Evolutionary conservation across 2,888 invertebrate species (phyloP), one percentile per base, ranked within the genome.

Genomic region (Drosophila conformis): DNA sequence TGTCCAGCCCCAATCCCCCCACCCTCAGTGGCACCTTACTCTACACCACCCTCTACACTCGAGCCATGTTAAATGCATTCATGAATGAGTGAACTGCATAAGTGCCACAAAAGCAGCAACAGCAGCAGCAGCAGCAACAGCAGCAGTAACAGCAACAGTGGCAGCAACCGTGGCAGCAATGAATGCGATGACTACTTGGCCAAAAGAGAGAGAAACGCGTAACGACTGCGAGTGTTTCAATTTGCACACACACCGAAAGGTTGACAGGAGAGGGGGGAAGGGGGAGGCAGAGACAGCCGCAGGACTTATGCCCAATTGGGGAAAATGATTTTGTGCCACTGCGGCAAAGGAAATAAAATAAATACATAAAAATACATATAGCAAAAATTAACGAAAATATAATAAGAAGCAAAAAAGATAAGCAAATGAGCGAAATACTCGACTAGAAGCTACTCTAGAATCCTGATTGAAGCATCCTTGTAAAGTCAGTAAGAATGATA

Each of bases 271-370:
- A 1, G 2, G n/a, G 31, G 3, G 40, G 11, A 25, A 13, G 13
- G 4, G 21, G 18, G 46, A 5, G 36, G 52, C 38, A 27, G 21
- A 42, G 59, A 63, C 51, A 72, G 76, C 82, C 81, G 80, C 80
- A 80, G 82, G 73, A 79, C 89, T 85, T 89, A 78, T 89, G 89
- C 85, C 85, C 85, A 89, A 87, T 87, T 82, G 85, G 89, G 82
- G 78, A 82, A 89, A 85, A 89, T 89, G 69, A 89, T 87, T 87
- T 87, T 89, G 83, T 80, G 80, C 85, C 85, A 85, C 73, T 85
- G 89, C 89, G 82, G 85, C 87, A 89, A 71, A 89, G 67, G 53
- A 74, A 79, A 73, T 66, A 64, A 74, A 67, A 66, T 71, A 76
- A 64, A 59, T 58, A 67, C 7, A 54, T 61, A 67, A 60, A 56